Percentiles rank a stretch among this genome's conserved stretches.
phyloP scores from a whole-genome alignment of 2,113 vertebrate genomes.

The Eulemur rufifrons region DNA sequence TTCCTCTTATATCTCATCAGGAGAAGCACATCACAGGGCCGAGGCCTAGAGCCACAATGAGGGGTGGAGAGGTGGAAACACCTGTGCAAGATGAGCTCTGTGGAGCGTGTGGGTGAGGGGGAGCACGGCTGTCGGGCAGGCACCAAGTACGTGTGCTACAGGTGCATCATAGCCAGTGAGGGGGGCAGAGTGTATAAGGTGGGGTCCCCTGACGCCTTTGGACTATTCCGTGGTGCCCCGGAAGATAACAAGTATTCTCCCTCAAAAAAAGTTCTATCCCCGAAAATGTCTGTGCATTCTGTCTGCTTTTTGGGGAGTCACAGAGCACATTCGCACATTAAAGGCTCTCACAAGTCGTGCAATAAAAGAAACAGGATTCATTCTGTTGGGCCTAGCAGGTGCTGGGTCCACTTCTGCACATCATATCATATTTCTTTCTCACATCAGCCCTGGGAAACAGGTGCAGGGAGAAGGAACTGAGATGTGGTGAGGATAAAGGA shows the following conservation, averaged over 20 bases:
- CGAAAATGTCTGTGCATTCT: neutral
- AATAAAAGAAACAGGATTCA: neutral
- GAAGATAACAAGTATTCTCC: neutral
- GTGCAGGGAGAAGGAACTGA: neutral
- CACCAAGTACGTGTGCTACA: neutral
- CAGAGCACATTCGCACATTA: neutral
- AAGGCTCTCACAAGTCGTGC: neutral
- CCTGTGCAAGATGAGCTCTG: neutral
- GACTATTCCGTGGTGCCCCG: neutral
- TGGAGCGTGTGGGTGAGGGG: neutral
- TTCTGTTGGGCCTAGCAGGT: neutral
- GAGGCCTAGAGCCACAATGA: neutral
- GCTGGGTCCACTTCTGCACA: neutral
- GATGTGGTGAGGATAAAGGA: neutral
- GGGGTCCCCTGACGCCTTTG: neutral
- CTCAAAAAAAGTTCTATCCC: neutral
- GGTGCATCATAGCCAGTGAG: neutral
- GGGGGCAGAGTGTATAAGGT: neutral
- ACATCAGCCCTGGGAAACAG: neutral
- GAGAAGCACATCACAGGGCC: neutral
- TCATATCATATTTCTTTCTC: neutral
- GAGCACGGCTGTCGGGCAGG: neutral
- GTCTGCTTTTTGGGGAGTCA: neutral
- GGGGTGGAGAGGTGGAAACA: neutral
- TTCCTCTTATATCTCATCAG: neutral